A percentile compares a stretch with the other conserved stretches of the same genome.
phyloP scores from a whole-genome alignment of 2,113 vertebrate species.

The Ivindomyrus marchei region DNA sequence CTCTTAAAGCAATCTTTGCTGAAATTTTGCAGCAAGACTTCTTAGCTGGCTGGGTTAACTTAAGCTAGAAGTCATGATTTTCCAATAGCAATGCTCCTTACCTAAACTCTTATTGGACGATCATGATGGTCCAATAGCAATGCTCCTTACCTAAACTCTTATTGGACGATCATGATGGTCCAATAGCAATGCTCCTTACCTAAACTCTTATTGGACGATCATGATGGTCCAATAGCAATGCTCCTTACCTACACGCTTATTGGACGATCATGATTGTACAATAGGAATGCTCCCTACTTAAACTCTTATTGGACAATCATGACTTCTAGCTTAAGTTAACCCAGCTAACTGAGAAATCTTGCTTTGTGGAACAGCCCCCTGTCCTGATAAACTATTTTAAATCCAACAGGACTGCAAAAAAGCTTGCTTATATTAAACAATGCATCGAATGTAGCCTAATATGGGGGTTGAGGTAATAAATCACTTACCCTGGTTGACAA shows the following conservation, averaged over 20 bases:
- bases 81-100: no score
- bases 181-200: no score
- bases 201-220: no score
- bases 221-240: no score
- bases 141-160: no score
- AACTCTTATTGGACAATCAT: neutral
- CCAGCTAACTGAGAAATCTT: neutral
- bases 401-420: conserved; percentile 54
- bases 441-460: conserved; percentile 60
- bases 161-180: no score
- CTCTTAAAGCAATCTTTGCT: neutral
- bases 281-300: no score
- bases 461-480: conserved; percentile 71
- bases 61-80: no score
- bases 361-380: neutral
- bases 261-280: neutral
- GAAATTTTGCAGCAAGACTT: neutral
- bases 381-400: conserved; percentile 46
- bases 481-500: conserved; percentile 65
- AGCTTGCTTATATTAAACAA: conserved; percentile 68
- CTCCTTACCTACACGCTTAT: no score
- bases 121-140: no score
- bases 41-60: no score
- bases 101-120: no score
- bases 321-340: neutral